Conservation (phyloP, 2,888 invertebrate species). For the Pycnomerus fuliginosus region DNA sequence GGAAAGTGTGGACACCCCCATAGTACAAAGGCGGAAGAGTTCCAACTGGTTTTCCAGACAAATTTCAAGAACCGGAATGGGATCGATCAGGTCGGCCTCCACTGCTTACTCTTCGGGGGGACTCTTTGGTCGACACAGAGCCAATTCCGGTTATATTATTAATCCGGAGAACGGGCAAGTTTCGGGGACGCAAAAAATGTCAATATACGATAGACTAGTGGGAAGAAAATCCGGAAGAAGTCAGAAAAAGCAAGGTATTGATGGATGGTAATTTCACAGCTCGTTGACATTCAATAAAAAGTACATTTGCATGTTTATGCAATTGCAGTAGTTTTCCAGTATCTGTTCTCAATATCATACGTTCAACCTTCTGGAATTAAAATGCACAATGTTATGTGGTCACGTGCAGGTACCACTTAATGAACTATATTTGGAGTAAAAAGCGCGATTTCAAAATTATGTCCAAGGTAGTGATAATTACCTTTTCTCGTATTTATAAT, state of each 20-base stretch:
- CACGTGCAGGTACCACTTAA: too few relatives aligned
- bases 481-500: too few relatives aligned
- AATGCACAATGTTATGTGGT: too few relatives aligned
- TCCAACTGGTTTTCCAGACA: conserved; percentile 83
- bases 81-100: conserved; percentile 80
- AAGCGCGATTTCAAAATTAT: too few relatives aligned
- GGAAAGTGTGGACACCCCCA: conserved; percentile 89
- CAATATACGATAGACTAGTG: conserved; percentile 79
- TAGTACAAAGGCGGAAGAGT: conserved; percentile 76
- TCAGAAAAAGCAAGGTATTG: conserved; percentile 69
- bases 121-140: conserved; percentile 73
- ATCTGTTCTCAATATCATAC: too few relatives aligned
- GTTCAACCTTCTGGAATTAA: too few relatives aligned
- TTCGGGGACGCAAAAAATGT: conserved; percentile 70
- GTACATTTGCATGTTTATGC: conserved; percentile 6
- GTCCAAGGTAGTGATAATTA: too few relatives aligned
- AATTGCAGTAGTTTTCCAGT: conserved; percentile 10
- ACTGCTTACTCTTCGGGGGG: conserved; percentile 82
- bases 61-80: conserved; percentile 81
- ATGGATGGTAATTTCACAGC: too few relatives aligned
- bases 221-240: conserved; percentile 77
- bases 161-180: conserved; percentile 55
- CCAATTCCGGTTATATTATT: conserved; percentile 73
- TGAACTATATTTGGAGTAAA: too few relatives aligned
- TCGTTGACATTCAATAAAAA: too few relatives aligned